Conservation (phyloP, 2,113 vertebrate genomes). For the Nothoprocta perdicaria region DNA sequence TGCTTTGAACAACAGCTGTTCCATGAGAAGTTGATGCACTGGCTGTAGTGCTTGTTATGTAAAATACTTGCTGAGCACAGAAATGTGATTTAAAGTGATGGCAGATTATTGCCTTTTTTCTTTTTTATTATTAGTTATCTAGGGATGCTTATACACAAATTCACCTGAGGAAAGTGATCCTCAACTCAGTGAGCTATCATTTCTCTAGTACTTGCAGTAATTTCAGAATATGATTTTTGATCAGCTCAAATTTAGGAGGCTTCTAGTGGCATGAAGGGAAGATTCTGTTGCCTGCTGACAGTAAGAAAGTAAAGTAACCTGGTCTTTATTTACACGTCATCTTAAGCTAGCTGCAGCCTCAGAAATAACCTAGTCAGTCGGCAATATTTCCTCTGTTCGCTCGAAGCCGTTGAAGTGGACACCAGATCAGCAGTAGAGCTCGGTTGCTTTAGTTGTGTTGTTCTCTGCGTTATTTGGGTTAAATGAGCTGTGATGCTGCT, state of each 20-base stretch:
- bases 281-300: background rate
- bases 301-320: background rate
- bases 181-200: background rate
- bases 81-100: background rate
- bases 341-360: background rate
- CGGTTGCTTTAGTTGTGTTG: background rate
- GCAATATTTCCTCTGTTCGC: background rate
- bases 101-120: background rate
- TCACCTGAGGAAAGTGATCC: background rate
- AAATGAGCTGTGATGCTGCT: background rate
- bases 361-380: background rate
- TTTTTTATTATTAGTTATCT: background rate
- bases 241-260: background rate
- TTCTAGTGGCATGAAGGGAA: background rate
- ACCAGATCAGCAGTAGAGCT: background rate
- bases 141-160: background rate
- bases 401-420: background rate
- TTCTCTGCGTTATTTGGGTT: background rate
- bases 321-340: background rate
- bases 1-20: background rate
- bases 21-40: background rate
- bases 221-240: background rate
- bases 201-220: background rate
- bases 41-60: background rate
- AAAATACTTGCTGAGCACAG: slow-evolving; percentile 12